Conservation (phyloP, 2,113 vertebrate genomes). For the Jaculus jaculus region DNA sequence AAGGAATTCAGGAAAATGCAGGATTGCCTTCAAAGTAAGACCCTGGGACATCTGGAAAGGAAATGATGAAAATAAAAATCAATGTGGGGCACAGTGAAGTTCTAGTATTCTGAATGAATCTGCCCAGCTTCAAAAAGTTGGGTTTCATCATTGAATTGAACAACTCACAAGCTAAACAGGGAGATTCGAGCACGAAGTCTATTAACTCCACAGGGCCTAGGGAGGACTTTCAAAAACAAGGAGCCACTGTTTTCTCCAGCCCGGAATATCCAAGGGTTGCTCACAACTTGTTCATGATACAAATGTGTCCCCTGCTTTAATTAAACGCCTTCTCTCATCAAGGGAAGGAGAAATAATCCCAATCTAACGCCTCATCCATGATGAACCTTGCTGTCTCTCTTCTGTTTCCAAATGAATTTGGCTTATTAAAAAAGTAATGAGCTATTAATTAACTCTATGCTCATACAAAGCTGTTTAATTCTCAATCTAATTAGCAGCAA, state of each 20-base stretch:
- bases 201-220: conserved; percentile 2
- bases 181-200: background rate
- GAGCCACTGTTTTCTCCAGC: background rate
- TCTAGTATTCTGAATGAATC: background rate
- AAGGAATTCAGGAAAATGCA: conserved; percentile 18
- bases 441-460: conserved; percentile 89
- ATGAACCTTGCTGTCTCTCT: conserved; percentile 83
- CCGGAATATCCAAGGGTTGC: background rate
- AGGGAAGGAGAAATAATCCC: conserved; percentile 76
- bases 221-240: background rate
- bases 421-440: conserved; percentile 90
- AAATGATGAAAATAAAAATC: conserved; percentile 48
- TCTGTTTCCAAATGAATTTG: conserved; percentile 86
- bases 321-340: conserved; percentile 70
- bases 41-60: background rate
- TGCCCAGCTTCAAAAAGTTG: conserved; percentile 25
- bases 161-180: background rate
- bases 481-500: conserved; percentile 90
- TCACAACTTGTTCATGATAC: background rate
- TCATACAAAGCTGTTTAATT: conserved; percentile 88
- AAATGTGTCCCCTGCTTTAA: conserved; percentile 66
- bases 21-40: conserved; percentile 18
- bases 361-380: conserved; percentile 78
- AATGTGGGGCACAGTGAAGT: background rate
- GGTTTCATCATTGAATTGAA: background rate